Percentiles rank a stretch among this genome's conserved stretches.
phyloP scores from a whole-genome alignment of 1,140 invertebrate species.

The Ceratitis capitata region DNA sequence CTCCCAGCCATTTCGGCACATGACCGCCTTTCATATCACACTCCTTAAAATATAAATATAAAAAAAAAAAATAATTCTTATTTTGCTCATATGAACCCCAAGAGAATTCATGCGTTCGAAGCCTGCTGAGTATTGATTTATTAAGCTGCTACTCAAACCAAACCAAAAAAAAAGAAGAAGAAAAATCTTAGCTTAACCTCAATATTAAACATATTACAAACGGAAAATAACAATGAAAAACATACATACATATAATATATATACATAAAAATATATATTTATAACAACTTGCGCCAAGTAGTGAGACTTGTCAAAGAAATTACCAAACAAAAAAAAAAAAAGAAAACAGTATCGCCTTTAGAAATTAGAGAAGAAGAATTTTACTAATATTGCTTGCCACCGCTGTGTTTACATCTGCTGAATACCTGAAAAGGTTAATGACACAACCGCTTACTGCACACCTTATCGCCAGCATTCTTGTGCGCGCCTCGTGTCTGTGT shows the following conservation, averaged over 20 bases:
- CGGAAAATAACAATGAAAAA: not conserved
- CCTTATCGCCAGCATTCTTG: not conserved
- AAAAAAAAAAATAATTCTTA: not conserved
- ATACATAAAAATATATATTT: no score
- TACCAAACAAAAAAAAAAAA: not conserved
- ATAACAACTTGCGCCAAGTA: not conserved
- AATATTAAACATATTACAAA: not conserved
- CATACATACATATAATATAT: no score
- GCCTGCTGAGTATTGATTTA: not conserved
- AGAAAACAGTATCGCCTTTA: not conserved
- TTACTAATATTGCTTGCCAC: not conserved
- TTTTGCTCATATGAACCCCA: no score
- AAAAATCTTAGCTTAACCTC: conserved; percentile 8
- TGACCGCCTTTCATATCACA: not conserved
- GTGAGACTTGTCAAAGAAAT: conserved; percentile 5
- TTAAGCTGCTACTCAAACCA: not conserved
- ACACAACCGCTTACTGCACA: not conserved
- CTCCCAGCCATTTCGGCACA: not conserved
- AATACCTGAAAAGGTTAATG: conserved; percentile 23
- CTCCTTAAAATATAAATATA: not conserved
- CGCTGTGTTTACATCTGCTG: not conserved
- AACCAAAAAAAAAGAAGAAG: no score
- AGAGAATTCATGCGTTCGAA: not conserved
- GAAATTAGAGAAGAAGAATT: not conserved
- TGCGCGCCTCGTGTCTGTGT: no score